Evolutionary conservation across 2,888 invertebrate species (phyloP).

Genomic region (Agrotis ipsilon): DNA sequence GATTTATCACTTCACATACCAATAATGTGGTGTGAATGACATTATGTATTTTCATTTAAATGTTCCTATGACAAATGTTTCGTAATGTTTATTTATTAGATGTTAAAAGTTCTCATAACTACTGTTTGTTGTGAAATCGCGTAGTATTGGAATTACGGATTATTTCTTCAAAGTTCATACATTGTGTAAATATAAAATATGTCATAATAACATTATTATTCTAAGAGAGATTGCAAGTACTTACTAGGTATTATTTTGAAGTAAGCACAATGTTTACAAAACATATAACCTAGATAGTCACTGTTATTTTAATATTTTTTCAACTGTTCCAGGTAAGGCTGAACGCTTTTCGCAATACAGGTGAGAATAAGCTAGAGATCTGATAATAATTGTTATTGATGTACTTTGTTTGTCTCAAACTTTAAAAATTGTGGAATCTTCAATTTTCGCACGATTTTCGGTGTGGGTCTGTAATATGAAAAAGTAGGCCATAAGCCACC

Average conservation of each 20-base stretch:
- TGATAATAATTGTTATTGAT: too few species aligned
- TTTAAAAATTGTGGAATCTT: too few species aligned
- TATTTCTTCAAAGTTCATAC: neutral
- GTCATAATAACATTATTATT: neutral
- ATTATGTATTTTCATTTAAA: conserved; percentile 45
- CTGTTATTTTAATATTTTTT: neutral
- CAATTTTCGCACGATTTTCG: neutral
- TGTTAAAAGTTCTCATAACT: conserved; percentile 29
- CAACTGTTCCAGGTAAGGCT: too few species aligned
- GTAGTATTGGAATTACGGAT: conserved; percentile 4
- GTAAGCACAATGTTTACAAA: neutral
- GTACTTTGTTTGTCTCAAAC: too few species aligned
- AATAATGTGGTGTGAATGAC: conserved; percentile 53
- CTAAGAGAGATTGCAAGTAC: neutral
- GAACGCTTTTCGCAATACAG: neutral
- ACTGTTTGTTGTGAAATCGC: conserved; percentile 3
- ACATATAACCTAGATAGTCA: neutral
- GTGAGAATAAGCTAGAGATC: neutral
- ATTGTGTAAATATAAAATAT: neutral
- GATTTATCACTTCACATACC: conserved; percentile 57
- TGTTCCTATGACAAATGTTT: conserved; percentile 51
- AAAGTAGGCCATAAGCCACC: neutral
- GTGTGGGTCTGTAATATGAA: too few species aligned
- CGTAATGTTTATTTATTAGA: conserved; percentile 23
- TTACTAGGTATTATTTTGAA: neutral